Conservation (phyloP, 2,113 vertebrate species). For the Erinaceus europaeus region DNA sequence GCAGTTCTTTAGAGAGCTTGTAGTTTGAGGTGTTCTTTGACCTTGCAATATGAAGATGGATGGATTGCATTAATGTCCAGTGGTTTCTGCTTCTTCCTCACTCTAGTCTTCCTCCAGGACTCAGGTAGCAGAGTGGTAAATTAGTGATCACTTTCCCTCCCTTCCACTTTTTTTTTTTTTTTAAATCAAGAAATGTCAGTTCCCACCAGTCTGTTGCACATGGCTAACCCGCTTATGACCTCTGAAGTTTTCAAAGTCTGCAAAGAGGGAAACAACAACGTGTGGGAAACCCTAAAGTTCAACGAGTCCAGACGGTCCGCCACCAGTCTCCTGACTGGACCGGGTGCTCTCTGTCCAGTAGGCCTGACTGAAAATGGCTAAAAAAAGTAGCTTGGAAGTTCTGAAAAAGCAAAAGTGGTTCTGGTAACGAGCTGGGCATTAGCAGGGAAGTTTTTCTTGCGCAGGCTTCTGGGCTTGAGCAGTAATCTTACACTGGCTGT, state of each 20-base stretch:
- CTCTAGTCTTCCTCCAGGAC: no score
- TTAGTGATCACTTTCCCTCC: neutral
- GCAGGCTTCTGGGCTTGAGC: neutral
- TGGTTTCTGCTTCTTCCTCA: no score
- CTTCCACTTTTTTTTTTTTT: neutral
- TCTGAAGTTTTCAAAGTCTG: constrained; percentile 38
- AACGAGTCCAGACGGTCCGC: neutral
- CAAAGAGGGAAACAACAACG: no score
- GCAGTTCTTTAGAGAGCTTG: no score
- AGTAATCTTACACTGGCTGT: neutral
- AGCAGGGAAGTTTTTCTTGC: constrained; percentile 39
- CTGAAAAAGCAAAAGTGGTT: constrained; percentile 46
- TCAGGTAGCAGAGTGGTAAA: constrained; percentile 4
- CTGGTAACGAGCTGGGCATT: constrained; percentile 63
- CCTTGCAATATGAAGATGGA: no score
- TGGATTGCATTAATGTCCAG: no score
- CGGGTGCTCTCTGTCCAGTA: neutral
- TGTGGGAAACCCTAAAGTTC: neutral
- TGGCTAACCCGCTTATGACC: constrained; percentile 45
- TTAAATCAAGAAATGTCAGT: neutral
- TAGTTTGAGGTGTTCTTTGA: no score
- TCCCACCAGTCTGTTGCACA: neutral
- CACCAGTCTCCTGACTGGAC: neutral
- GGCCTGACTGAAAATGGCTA: constrained; percentile 62
- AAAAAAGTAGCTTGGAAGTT: constrained; percentile 69